Conservation (phyloP, 2,888 invertebrate genomes). For the Notodonta ziczac region DNA sequence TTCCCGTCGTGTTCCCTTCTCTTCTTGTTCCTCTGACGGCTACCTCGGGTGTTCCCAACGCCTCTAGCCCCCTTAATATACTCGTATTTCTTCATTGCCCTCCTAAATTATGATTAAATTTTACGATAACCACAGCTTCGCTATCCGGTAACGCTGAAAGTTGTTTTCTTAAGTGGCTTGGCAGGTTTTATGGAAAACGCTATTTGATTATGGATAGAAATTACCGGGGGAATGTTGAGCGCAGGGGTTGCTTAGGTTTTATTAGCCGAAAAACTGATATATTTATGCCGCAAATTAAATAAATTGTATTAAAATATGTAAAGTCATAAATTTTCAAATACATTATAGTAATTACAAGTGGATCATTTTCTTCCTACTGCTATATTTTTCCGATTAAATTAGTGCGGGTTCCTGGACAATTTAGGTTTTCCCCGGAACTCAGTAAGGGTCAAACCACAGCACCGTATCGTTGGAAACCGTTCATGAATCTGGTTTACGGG, state of each 20-base stretch:
- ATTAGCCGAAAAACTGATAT: neutral
- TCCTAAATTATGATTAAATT: slow-evolving; percentile 69
- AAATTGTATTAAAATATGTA: no score
- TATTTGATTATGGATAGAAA: slow-evolving; percentile 33
- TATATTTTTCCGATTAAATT: no score
- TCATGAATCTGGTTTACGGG: no score
- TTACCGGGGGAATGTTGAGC: slow-evolving; percentile 21
- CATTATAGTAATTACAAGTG: no score
- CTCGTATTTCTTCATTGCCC: slow-evolving; percentile 58
- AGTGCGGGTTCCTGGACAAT: no score
- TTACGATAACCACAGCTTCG: slow-evolving; percentile 49
- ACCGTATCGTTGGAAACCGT: no score
- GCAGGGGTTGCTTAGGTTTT: slow-evolving; percentile 3
- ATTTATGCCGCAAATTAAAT: no score
- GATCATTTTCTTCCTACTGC: no score
- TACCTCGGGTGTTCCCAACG: slow-evolving; percentile 32
- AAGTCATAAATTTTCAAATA: no score
- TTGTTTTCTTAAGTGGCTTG: slow-evolving; percentile 38
- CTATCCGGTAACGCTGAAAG: slow-evolving; percentile 44
- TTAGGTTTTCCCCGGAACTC: no score
- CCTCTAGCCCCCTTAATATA: slow-evolving; percentile 21
- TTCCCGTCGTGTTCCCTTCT: slow-evolving; percentile 18
- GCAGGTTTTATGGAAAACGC: slow-evolving; percentile 41
- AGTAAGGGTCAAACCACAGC: no score
- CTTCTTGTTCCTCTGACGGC: slow-evolving; percentile 17